Percentiles rank a stretch among this genome's conserved stretches.
Conservation (phyloP, 1,140 invertebrate genomes). For the Cepaea nemoralis region DNA sequence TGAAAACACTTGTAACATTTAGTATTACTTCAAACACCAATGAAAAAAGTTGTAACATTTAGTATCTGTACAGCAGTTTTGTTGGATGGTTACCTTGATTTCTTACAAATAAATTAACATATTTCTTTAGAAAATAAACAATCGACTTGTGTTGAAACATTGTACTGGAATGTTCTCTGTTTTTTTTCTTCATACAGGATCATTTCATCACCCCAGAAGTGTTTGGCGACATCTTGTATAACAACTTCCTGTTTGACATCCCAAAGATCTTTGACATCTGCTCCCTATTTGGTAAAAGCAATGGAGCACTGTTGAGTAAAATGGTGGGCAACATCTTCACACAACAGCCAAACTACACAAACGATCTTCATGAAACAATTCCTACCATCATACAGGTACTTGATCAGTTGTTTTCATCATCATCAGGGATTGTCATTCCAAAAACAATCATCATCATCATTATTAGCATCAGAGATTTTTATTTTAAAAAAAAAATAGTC, state of each 20-base stretch:
- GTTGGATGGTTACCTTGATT: not conserved
- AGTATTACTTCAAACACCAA: no score
- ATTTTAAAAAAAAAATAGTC: no score
- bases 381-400: slow-evolving; percentile 69
- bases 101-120: not conserved
- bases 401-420: no score
- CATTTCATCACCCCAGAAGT: slow-evolving; percentile 78
- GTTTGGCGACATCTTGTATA: slow-evolving; percentile 81
- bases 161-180: not conserved
- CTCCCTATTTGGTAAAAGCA: slow-evolving; percentile 80
- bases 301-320: slow-evolving; percentile 76
- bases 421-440: no score
- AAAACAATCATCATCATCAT: no score
- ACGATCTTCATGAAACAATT: slow-evolving; percentile 78
- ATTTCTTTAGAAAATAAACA: not conserved
- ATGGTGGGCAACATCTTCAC: slow-evolving; percentile 80
- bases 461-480: no score
- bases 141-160: not conserved
- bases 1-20: no score
- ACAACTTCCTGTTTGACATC: slow-evolving; percentile 85
- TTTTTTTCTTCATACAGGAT: slow-evolving; percentile 70
- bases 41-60: not conserved
- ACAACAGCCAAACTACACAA: slow-evolving; percentile 80
- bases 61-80: no score
- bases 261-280: slow-evolving; percentile 85